A percentile compares a stretch with the other conserved stretches of the same genome.
Conservation (phyloP, 2,797 vertebrate genomes). For the Hyperoplus lanceolatus region DNA sequence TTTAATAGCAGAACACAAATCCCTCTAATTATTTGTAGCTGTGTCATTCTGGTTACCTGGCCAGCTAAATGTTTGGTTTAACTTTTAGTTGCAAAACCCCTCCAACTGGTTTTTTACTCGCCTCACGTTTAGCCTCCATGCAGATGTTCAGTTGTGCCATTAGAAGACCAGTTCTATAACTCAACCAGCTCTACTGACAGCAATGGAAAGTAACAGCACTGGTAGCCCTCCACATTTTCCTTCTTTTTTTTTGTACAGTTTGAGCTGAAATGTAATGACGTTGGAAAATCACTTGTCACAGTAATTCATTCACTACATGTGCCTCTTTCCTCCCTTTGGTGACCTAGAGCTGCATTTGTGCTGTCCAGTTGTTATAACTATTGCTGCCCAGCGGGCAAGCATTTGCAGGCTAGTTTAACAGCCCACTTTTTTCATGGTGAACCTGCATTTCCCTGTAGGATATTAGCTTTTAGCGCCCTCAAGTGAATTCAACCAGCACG, state of each 20-base stretch:
- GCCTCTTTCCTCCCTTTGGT: conserved; percentile 11
- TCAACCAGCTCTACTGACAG: background rate
- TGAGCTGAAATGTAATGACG: background rate
- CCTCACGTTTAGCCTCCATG: background rate
- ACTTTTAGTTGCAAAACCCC: background rate
- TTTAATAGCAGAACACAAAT: background rate
- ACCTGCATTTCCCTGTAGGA: conserved; percentile 64
- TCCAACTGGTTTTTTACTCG: background rate
- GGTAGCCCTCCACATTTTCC: no score
- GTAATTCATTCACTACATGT: background rate
- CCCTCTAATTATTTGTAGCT: background rate
- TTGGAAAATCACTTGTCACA: background rate
- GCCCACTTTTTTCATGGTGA: conserved; percentile 68
- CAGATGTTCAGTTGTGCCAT: background rate
- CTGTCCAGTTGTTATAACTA: conserved; percentile 34
- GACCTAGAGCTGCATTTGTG: conserved; percentile 33
- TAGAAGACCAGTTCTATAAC: background rate
- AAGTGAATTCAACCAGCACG: conserved; percentile 48
- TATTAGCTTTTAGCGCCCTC: conserved; percentile 71
- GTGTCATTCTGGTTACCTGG: background rate
- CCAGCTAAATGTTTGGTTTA: background rate
- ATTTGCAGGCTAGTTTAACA: conserved; percentile 68
- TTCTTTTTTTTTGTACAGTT: background rate
- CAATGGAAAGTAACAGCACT: background rate
- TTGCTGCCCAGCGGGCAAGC: conserved; percentile 56